Conservation (phyloP, 1,140 invertebrate species). For the Gryon sp. region DNA sequence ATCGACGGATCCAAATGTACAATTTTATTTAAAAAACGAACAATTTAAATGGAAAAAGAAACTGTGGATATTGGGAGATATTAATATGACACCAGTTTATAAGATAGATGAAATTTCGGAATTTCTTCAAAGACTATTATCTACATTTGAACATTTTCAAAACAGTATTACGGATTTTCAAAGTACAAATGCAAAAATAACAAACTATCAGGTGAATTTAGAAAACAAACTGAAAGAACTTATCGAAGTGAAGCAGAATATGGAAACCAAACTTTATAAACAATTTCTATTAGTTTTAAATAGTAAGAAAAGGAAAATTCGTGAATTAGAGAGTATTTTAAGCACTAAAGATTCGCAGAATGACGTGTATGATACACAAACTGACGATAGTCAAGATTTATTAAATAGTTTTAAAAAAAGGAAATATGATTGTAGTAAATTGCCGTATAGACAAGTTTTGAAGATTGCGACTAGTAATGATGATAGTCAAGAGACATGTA, state of each 20-base stretch:
- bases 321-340: constrained; percentile 20
- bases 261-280: constrained; percentile 36
- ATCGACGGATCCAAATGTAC: not conserved
- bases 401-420: constrained; percentile 25
- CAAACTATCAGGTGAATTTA: not conserved
- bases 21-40: constrained; percentile 11
- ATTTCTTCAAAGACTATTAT: constrained; percentile 14
- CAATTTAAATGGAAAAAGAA: constrained; percentile 39
- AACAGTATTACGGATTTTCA: constrained; percentile 5
- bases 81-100: constrained; percentile 4
- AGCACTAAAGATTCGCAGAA: constrained; percentile 15
- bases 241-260: constrained; percentile 14
- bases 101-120: not conserved
- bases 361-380: constrained; percentile 31
- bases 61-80: constrained; percentile 30
- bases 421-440: not conserved
- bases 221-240: constrained; percentile 31
- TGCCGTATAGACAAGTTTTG: not conserved
- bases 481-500: constrained; percentile 5
- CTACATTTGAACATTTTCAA: constrained; percentile 10
- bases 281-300: constrained; percentile 34
- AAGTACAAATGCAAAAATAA: not conserved
- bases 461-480: not conserved
- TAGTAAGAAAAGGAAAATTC: constrained; percentile 36
- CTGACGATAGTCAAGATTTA: constrained; percentile 51